These are phyloP conservation scores for Andricus grossulariae DNA, from an alignment of 1,140 invertebrate genomes.

Conservation along the genomic window DNA sequence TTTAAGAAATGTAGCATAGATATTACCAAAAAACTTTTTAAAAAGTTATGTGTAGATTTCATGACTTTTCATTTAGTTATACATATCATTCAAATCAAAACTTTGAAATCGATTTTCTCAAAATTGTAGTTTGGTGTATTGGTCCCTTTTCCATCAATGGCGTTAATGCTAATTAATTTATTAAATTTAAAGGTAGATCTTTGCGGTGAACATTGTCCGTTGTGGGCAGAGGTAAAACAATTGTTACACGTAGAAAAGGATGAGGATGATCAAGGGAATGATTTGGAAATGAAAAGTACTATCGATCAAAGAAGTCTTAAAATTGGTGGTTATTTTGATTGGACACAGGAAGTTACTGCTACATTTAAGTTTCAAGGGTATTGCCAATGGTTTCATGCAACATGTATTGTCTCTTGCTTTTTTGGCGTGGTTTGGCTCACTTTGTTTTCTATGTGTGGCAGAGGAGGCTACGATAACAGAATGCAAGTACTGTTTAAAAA, in stretches of 20 bases:
- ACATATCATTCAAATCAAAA: no score
- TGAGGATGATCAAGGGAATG: not conserved
- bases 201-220: constrained; percentile 55
- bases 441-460: constrained; percentile 58
- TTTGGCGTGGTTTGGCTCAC: constrained; percentile 54
- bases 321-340: constrained; percentile 32
- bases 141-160: no score
- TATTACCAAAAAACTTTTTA: no score
- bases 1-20: no score
- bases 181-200: constrained; percentile 45
- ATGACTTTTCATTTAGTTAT: no score
- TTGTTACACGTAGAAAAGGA: constrained; percentile 5
- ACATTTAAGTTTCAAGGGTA: constrained; percentile 36
- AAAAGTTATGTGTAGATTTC: no score
- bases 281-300: not conserved
- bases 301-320: not conserved
- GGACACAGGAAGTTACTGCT: constrained; percentile 48
- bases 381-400: constrained; percentile 53
- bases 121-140: no score
- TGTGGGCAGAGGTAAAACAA: constrained; percentile 53
- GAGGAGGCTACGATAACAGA: constrained; percentile 51
- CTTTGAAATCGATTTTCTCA: no score
- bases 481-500: constrained; percentile 49
- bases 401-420: constrained; percentile 53
- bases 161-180: not conserved